These are phyloP conservation scores for Phrynosoma blainvillii DNA, from an alignment of 2,113 vertebrate species.

Conservation along the genomic window DNA sequence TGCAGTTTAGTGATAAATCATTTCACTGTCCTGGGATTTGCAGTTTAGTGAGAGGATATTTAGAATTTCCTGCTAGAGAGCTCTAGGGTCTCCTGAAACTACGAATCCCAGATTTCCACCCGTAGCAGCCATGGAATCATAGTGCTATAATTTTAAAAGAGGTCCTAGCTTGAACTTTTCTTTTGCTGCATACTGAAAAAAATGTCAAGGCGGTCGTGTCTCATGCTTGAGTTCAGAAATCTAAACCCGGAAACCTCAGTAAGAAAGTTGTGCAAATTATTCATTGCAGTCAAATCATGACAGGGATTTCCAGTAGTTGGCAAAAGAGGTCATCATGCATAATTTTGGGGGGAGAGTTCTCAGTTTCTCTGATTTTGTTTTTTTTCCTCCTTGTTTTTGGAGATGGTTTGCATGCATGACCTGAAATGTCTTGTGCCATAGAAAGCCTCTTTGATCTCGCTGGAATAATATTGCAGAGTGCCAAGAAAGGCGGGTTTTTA, in stretches of 20 bases:
- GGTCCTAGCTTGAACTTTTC: too few relatives aligned
- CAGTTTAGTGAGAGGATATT: too few relatives aligned
- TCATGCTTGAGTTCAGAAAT: not conserved
- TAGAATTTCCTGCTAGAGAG: too few relatives aligned
- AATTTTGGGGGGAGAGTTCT: not conserved
- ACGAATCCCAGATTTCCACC: too few relatives aligned
- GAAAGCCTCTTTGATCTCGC: conserved; percentile 79
- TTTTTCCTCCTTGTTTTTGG: conserved; percentile 69
- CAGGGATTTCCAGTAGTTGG: not conserved
- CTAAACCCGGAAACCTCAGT: not conserved
- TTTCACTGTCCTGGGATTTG: not conserved
- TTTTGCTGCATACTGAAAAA: not conserved
- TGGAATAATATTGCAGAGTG: conserved; percentile 74
- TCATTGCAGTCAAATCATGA: not conserved
- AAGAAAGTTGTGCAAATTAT: conserved; percentile 2
- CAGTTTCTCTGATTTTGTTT: conserved; percentile 37
- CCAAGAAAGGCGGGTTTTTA: conserved; percentile 64
- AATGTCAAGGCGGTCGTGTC: not conserved
- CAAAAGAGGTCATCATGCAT: not conserved
- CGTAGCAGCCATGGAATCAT: too few relatives aligned
- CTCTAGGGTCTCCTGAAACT: too few relatives aligned
- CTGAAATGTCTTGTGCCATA: conserved; percentile 77
- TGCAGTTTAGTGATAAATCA: not conserved
- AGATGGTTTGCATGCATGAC: conserved; percentile 77
- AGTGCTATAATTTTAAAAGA: too few relatives aligned